Conservation (phyloP, 2,797 vertebrate species). For the Uromys caudimaculatus region DNA sequence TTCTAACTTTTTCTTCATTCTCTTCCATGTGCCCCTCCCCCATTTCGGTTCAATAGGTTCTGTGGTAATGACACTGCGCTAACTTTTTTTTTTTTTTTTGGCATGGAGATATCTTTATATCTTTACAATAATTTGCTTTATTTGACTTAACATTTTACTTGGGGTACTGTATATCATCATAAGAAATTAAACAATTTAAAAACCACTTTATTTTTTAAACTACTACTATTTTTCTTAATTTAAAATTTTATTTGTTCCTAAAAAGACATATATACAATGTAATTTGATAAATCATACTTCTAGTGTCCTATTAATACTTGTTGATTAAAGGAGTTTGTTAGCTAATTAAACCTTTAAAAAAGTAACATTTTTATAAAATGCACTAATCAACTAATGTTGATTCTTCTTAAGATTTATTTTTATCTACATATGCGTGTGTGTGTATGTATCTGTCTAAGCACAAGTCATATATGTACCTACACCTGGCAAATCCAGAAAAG, state of each 20-base stretch:
- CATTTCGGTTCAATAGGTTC: not conserved
- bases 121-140: conserved; percentile 30
- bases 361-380: conserved; percentile 25
- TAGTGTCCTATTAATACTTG: conserved; percentile 1
- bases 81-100: not conserved
- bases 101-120: not conserved
- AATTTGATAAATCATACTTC: conserved; percentile 54
- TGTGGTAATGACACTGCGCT: conserved; percentile 29
- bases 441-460: not conserved
- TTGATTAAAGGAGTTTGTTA: conserved; percentile 28
- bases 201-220: conserved; percentile 14
- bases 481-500: no score
- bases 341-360: conserved; percentile 47
- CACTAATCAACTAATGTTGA: not conserved
- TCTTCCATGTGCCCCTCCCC: no score
- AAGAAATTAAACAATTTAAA: conserved; percentile 62
- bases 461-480: not conserved
- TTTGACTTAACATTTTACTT: conserved; percentile 53
- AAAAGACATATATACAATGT: not conserved
- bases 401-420: no score
- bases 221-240: conserved; percentile 51
- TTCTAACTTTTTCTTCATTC: not conserved
- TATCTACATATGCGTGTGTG: not conserved
- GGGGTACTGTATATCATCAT: not conserved
- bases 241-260: conserved; percentile 58